phyloP scores from a whole-genome alignment of 2,888 invertebrate genomes.

The Ptychoptera albimana region DNA sequence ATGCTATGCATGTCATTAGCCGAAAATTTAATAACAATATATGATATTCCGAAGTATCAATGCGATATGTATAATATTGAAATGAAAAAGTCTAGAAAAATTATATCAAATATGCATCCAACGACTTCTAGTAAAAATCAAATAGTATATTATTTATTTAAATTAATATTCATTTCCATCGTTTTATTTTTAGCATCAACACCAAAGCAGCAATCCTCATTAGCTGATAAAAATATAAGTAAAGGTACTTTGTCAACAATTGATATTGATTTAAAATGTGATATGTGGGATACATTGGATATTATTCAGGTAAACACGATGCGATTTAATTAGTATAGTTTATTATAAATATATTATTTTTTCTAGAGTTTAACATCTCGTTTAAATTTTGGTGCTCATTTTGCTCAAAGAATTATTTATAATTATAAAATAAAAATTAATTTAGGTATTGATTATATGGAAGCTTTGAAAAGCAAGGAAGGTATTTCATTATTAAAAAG shows the following conservation, averaged over 20 bases:
- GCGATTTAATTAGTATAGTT: conserved; percentile 15
- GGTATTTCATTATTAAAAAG: conserved; percentile 35
- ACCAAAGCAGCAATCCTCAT: no score
- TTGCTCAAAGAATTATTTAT: conserved; percentile 37
- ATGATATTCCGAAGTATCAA: conserved; percentile 44
- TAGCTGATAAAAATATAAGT: no score
- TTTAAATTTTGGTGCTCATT: conserved; percentile 34
- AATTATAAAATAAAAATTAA: conserved; percentile 39
- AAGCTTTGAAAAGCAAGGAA: conserved; percentile 35
- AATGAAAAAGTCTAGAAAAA: no score
- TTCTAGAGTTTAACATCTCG: conserved; percentile 35
- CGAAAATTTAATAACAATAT: conserved; percentile 38
- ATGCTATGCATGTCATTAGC: conserved; percentile 43
- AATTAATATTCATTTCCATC: no score
- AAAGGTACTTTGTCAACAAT: no score
- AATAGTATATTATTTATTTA: no score
- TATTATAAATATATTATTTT: conserved; percentile 14
- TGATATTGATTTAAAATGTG: no score
- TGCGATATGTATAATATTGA: conserved; percentile 29
- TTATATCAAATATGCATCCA: no score
- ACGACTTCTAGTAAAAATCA: no score
- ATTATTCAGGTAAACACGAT: conserved; percentile 2
- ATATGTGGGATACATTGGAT: no score
- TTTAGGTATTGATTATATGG: conserved; percentile 38
- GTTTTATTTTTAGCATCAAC: no score